Evolutionary conservation across 2,113 vertebrate species (phyloP).

Genomic region (Oryzias javanicus): DNA sequence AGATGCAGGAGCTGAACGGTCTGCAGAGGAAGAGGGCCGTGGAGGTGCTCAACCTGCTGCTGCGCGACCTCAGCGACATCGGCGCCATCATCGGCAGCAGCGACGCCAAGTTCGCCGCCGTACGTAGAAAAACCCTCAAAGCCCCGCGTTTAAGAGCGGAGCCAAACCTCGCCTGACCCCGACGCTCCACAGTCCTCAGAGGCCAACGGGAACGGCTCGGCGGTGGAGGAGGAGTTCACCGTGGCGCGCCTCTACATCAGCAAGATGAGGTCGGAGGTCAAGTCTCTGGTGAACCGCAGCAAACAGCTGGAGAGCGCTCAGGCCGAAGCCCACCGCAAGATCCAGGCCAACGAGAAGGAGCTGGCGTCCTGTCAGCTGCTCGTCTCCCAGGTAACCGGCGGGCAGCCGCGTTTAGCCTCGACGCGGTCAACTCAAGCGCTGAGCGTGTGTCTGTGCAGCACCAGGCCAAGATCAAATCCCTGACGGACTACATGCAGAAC

Average conservation of each 20-base stretch:
- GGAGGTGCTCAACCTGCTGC: constrained; percentile 86
- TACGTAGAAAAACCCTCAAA: constrained; percentile 43
- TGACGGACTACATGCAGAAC: constrained; percentile 93
- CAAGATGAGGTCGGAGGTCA: constrained; percentile 93
- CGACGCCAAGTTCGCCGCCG: constrained; percentile 80
- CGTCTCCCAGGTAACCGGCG: constrained; percentile 82
- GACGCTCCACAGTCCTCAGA: constrained; percentile 77
- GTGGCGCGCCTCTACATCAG: constrained; percentile 90
- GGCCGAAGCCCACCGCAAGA: constrained; percentile 86
- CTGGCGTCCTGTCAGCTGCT: constrained; percentile 89
- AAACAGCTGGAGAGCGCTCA: constrained; percentile 89
- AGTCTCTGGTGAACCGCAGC: constrained; percentile 88
- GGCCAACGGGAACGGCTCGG: constrained; percentile 75
- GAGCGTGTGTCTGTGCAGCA: constrained; percentile 71
- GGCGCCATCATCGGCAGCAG: constrained; percentile 86
- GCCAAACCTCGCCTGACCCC: background rate
- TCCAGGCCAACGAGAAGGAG: constrained; percentile 89
- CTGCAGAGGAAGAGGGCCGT: constrained; percentile 89
- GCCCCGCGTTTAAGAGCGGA: background rate
- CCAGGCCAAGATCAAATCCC: constrained; percentile 91
- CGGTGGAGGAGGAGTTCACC: constrained; percentile 91
- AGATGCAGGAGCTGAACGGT: constrained; percentile 87
- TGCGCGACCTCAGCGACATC: constrained; percentile 88
- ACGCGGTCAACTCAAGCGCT: background rate
- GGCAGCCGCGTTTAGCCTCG: background rate